Evolutionary conservation across 2,797 vertebrate species (phyloP), one percentile per base, ranked within the genome.

Genomic region (Gymnodraco acuticeps): DNA sequence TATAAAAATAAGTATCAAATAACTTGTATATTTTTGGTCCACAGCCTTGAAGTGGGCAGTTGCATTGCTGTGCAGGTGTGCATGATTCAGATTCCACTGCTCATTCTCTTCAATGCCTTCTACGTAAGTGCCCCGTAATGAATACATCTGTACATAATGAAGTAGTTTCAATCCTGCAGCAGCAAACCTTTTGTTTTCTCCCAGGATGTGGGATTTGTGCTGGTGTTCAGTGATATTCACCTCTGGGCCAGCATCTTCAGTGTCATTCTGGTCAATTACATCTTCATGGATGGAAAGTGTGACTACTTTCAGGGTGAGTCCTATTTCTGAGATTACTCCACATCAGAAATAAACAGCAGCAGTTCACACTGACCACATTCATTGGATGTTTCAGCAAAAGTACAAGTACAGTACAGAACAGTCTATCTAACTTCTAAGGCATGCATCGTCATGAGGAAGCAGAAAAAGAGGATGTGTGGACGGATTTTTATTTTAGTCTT

Each of bases 31-130:
- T n/a, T 2, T 54, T 54, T 42, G 27, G 17, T 31, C 65, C 78
- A 1, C 86, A 98, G 97, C 85, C 95, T 97, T 20, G 97, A 98
- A 86, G 97, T 98, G 0, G 97, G 97, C 59, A 98, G 95, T 54
- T 97, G 96, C 78, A 96, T 98, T 0, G 97, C 97, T 0, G 96
- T 98, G 47, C 97, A 98, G 84, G 97, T 98, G 67, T 98, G 97
- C 92, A 97, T 97, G 97, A 92, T 98, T 47, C 97, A 98, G 92
- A 97, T 98, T 42, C 97, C 97, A 1, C 90, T 98, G 67, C 90
- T 98, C 74, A 94, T 96, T 75, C 93, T 98, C 70, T 98, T 98
- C 92, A 97, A 97, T 20, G 93, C 95, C 20, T 96, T 97, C 87
- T 97, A 96, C 1, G 97, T 97, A 88, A 97, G 97, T 95, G 3